Evolutionary conservation across 2,113 vertebrate genomes (phyloP), one percentile per base, ranked within the genome.

Genomic region (Amblyopsis rosae): DNA sequence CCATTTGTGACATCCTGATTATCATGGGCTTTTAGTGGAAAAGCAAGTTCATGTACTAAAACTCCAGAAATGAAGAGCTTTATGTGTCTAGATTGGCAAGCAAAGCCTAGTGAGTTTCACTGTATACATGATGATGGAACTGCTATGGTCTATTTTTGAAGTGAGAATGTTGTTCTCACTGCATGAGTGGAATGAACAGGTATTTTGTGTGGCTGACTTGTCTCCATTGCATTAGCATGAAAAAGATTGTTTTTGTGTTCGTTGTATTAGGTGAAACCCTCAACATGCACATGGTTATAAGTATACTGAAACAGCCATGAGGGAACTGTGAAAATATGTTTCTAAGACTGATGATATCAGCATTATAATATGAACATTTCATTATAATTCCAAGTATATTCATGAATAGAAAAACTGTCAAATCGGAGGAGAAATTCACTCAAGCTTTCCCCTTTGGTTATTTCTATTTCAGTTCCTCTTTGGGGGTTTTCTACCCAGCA

Each of bases 161-260:
- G 79, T 59, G 82, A 86, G 77, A 82, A 73, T 73, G 54, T 81
- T 77, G 5, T 72, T 79, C 58, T 17, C 71, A 69, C 77, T 70
- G 49, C 69, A 59, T 64, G 73, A 78, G 50, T 57, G 64, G 82
- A 62, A 71, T 51, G 60, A 72, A 58, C 49, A 48, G 62, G 26
- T 26, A 26, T 26, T 57, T 78, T 70, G 80, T 74, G 50, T 59
- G 71, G 68, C 56, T 26, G 47, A 73, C 65, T 26, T 26, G 26
- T 26, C 26, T 58, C 54, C 69, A 61, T 77, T 73, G 53, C 70
- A 69, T 69, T 59, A 67, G 50, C 72, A 54, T 58, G 77, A 26
- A 61, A 41, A 41, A 41, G 35, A 41, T 41, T 41, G 35, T 41
- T 41, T 6, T 41, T 41, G 35, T 5, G 35, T 7, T 41, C 0